Percentiles rank a stretch among this genome's conserved stretches.
Conservation (phyloP, 2,888 invertebrate species). For the Pollenia angustigena region DNA sequence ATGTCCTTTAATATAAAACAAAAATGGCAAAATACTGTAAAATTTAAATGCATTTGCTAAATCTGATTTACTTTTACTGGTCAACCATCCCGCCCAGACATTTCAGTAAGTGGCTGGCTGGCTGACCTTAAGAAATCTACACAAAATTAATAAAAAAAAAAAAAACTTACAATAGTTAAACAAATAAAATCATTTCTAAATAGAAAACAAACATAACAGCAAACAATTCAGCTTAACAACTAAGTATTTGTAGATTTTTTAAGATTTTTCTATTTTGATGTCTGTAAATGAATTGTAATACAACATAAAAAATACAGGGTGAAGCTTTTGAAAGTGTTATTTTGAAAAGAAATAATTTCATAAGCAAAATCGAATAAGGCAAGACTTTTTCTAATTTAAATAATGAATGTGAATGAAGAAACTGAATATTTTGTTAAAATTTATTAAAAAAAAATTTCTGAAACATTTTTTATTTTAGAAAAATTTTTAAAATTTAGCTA, state of each 20-base stretch:
- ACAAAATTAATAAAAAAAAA: conserved; percentile 21
- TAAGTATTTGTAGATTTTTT: conserved; percentile 28
- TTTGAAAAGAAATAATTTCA: too few species aligned
- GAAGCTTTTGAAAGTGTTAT: not conserved
- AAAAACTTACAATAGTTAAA: conserved; percentile 45
- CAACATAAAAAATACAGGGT: conserved; percentile 32
- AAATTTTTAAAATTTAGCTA: too few species aligned
- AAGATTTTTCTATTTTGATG: conserved; percentile 24
- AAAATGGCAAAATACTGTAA: too few species aligned
- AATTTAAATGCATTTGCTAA: too few species aligned
- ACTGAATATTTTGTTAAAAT: too few species aligned
- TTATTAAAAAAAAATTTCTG: too few species aligned
- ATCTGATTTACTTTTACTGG: not conserved
- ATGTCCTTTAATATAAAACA: too few species aligned
- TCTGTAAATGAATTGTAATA: conserved; percentile 35
- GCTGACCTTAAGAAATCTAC: conserved; percentile 58
- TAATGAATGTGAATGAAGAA: too few species aligned
- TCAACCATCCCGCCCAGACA: conserved; percentile 15
- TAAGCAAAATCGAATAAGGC: too few species aligned
- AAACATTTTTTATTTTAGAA: too few species aligned
- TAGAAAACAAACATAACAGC: conserved; percentile 5
- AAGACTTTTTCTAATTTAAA: too few species aligned
- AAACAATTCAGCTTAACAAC: conserved; percentile 18
- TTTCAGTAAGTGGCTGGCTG: conserved; percentile 17
- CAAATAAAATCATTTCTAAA: conserved; percentile 40